Evolutionary conservation across 1,140 invertebrate genomes (phyloP).

Genomic region (Macrobrachium rosenbergii): DNA sequence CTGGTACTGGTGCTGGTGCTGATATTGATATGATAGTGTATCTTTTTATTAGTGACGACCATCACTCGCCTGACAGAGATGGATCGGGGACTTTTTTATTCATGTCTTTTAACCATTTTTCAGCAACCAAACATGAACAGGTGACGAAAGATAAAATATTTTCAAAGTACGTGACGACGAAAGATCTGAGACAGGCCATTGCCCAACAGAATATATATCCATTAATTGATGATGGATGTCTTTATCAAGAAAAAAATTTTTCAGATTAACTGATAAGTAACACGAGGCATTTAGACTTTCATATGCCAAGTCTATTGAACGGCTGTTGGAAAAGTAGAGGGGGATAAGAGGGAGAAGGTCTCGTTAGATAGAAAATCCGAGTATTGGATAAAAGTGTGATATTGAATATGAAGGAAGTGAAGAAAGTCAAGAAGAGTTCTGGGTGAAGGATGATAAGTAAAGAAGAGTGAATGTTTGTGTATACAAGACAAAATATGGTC

Average conservation of each 20-base stretch:
- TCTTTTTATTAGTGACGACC: slow-evolving; percentile 57
- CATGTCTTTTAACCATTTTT: slow-evolving; percentile 54
- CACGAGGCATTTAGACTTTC: too few relatives aligned
- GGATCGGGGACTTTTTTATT: slow-evolving; percentile 47
- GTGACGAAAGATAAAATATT: too few relatives aligned
- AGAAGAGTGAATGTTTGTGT: too few relatives aligned
- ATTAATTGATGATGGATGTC: slow-evolving; percentile 55
- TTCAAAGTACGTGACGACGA: slow-evolving; percentile 36
- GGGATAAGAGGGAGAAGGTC: neutral
- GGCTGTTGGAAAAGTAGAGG: slow-evolving; percentile 1
- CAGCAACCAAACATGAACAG: slow-evolving; percentile 36
- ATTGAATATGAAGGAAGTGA: too few relatives aligned
- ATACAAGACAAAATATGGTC: neutral
- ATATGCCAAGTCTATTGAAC: slow-evolving; percentile 21
- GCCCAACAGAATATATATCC: slow-evolving; percentile 39
- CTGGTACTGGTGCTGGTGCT: neutral
- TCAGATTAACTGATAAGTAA: slow-evolving; percentile 56
- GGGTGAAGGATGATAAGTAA: too few relatives aligned
- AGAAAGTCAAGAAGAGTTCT: too few relatives aligned
- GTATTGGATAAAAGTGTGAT: too few relatives aligned
- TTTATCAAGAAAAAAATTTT: slow-evolving; percentile 54
- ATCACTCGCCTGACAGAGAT: slow-evolving; percentile 50
- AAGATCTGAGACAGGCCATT: slow-evolving; percentile 29
- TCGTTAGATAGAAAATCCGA: too few relatives aligned
- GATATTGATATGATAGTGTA: slow-evolving; percentile 52